Percentiles rank a stretch among this genome's conserved stretches.
These are phyloP conservation scores for Falco cherrug DNA, from an alignment of 2,797 vertebrate species.

Conservation along the genomic window DNA sequence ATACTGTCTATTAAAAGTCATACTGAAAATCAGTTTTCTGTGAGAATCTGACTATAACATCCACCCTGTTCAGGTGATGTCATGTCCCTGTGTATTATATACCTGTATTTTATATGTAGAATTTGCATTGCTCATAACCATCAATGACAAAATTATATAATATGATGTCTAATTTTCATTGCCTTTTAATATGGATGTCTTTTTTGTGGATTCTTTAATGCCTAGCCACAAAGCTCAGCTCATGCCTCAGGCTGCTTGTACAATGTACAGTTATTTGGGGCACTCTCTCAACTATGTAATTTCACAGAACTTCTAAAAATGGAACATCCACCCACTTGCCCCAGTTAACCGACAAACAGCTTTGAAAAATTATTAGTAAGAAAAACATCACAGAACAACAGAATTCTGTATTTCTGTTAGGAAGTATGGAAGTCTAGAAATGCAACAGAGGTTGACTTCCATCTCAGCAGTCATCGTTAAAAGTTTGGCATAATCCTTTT, in stretches of 20 bases:
- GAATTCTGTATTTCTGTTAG: neutral
- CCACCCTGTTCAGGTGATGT: neutral
- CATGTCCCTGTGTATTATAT: neutral
- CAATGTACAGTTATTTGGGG: neutral
- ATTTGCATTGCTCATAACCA: neutral
- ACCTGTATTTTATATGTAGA: neutral
- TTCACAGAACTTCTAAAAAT: neutral
- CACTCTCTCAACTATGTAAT: neutral
- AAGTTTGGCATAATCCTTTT: slow-evolving; percentile 35
- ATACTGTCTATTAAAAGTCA: neutral
- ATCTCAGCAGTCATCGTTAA: slow-evolving; percentile 47
- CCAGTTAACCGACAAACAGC: neutral
- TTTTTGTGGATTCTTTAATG: neutral
- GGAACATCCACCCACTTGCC: neutral
- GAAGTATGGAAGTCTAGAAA: neutral
- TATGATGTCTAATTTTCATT: neutral
- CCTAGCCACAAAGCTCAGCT: neutral
- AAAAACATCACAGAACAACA: neutral
- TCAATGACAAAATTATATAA: neutral
- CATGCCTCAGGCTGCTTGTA: neutral
- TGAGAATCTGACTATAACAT: neutral
- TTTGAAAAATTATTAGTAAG: neutral
- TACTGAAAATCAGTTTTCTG: neutral
- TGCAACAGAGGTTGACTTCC: slow-evolving; percentile 57
- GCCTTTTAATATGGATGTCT: neutral